Evolutionary conservation across 2,113 vertebrate genomes (phyloP).

Genomic region (Onychostruthus taczanowskii): DNA sequence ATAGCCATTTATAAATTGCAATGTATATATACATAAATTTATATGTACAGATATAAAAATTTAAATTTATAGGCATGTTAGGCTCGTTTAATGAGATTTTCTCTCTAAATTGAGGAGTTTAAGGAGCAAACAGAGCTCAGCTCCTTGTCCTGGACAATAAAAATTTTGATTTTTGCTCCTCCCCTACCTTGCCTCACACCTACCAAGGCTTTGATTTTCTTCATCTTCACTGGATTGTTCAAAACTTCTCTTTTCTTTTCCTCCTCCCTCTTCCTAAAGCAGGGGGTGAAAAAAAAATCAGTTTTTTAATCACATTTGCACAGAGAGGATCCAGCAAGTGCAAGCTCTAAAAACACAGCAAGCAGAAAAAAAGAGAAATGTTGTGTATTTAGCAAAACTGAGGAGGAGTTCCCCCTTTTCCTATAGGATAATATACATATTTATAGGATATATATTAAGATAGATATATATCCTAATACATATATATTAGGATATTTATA

Average conservation of each 20-base stretch:
- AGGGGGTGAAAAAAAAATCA: neutral
- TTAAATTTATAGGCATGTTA: no score
- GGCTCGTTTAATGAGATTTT: no score
- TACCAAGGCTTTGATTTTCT: constrained; percentile 95
- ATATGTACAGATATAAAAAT: no score
- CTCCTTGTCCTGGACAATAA: neutral
- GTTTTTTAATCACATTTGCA: neutral
- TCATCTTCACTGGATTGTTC: constrained; percentile 98
- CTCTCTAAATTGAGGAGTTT: neutral
- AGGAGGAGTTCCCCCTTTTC: neutral
- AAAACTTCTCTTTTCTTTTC: constrained; percentile 93
- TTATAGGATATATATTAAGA: no score
- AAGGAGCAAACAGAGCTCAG: neutral
- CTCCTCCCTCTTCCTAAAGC: constrained; percentile 89
- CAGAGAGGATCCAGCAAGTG: fast-evolving
- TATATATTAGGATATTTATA: no score
- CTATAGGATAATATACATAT: neutral
- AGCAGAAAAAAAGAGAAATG: neutral
- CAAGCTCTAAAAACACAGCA: neutral
- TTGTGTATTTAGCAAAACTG: neutral
- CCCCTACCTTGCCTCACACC: neutral
- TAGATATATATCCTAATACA: no score
- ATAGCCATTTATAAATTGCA: no score
- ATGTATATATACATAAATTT: no score
- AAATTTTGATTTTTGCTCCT: neutral